phyloP scores from a whole-genome alignment of 2,113 vertebrate genomes.

The Chionodraco myersi region DNA sequence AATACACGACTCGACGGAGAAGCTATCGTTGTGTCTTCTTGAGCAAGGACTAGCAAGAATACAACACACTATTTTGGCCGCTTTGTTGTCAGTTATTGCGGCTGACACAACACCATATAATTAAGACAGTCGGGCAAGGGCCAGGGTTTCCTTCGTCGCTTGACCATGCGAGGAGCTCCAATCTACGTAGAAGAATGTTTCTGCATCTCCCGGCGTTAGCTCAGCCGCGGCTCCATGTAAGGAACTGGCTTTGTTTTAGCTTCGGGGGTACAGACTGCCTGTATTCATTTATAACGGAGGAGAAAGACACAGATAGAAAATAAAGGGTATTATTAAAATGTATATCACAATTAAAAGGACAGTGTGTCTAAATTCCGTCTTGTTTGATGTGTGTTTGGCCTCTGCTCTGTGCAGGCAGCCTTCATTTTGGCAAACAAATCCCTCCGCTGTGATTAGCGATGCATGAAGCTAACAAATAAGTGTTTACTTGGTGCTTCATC shows the following conservation, averaged over 20 bases:
- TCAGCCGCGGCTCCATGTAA: conserved; percentile 74
- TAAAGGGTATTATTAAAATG: neutral
- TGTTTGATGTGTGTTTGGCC: conserved; percentile 19
- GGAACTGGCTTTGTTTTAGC: conserved; percentile 28
- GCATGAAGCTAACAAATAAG: neutral
- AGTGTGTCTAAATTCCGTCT: neutral
- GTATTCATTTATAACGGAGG: neutral
- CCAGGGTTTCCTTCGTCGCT: conserved; percentile 26
- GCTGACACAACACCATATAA: neutral
- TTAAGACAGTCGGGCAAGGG: neutral
- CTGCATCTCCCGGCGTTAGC: conserved; percentile 62
- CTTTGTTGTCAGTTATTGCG: neutral
- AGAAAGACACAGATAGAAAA: no score
- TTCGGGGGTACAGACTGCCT: neutral
- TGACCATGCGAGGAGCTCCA: conserved; percentile 58
- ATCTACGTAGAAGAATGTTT: conserved; percentile 57
- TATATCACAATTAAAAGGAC: neutral
- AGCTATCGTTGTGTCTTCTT: conserved; percentile 1
- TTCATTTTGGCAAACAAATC: conserved; percentile 10
- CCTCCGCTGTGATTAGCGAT: neutral
- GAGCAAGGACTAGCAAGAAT: neutral
- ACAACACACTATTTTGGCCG: neutral
- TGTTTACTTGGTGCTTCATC: neutral
- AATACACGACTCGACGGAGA: neutral
- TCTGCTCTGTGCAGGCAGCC: conserved; percentile 2